Evolutionary conservation across 2,888 invertebrate genomes (phyloP), one percentile per base, ranked within the genome.

Genomic region (Rotaria magnacalcarata): DNA sequence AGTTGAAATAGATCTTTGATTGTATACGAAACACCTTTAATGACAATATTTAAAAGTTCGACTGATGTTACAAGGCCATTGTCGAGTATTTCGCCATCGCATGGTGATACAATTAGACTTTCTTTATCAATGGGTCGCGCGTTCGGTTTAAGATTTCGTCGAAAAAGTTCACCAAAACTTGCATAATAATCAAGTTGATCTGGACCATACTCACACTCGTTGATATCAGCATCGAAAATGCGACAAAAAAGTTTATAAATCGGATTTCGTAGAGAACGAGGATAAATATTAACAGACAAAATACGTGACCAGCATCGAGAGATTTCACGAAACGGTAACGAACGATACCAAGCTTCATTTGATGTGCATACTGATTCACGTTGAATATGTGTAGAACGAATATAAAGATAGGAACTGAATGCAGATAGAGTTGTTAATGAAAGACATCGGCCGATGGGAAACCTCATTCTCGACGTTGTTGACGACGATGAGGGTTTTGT

Each of bases 161-260:
- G 93, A 90, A 98, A 98, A 90, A 98, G 97, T 86, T 95, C 95
- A 0, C 95, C 94, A 34, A 98, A 92, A 90, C 94, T 96, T 85
- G 93, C 93, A 91, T 97, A 98, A 27, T 52, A 84, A 34, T 54
- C 54, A 21, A 54, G 52, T 34, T 54, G 41, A 56, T 54, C 84
- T 34, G 52, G 50, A 24, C 50, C 43, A 52, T 84, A n/a, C 21
- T 52, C 54, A 84, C 56, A 41, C 54, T 84, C 84, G 16, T 67
- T 67, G 1, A 80, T 80, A 80, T 80, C 80, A 80, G 47, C 80
- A 80, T 47, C 80, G 14, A 80, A 80, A 2, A 80, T 24, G 4
- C n/a, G 43, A 80, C 47, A 80, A 80, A 80, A 80, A 47, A 14
- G 47, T 47, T 43, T 80, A 47, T 80, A 80, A 3, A 80, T n/a